Evolutionary conservation across 2,797 vertebrate genomes (phyloP).

Genomic region (Anomalospiza imberbis): DNA sequence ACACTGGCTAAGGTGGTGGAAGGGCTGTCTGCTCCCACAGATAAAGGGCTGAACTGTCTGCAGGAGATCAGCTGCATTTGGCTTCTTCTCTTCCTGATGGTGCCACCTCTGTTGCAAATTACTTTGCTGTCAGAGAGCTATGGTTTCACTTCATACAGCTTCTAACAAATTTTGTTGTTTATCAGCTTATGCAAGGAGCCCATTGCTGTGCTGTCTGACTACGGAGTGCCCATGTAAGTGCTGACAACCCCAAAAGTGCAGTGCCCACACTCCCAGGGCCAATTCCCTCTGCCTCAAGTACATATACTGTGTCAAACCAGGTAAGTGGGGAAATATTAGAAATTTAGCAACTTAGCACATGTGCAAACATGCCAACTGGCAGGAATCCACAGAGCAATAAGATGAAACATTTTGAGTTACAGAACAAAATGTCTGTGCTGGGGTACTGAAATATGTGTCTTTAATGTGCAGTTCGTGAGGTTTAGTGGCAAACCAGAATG

Average conservation of each 20-base stretch:
- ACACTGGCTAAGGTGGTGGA: not conserved
- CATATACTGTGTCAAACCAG: not conserved
- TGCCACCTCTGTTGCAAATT: not conserved
- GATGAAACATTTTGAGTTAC: not conserved
- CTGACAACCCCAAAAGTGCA: not conserved
- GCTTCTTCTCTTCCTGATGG: not conserved
- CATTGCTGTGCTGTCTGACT: not conserved
- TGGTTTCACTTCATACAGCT: not conserved
- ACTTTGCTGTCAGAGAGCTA: not conserved
- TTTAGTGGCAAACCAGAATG: not conserved
- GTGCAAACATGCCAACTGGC: not conserved
- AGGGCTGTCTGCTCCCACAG: not conserved
- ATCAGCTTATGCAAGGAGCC: not conserved
- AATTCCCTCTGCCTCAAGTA: not conserved
- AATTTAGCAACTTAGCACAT: not conserved
- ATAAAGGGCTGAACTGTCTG: not conserved
- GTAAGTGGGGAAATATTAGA: not conserved
- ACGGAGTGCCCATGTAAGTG: not conserved
- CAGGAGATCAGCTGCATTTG: not conserved
- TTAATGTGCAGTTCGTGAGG: not conserved
- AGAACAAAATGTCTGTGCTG: slow-evolving; percentile 7
- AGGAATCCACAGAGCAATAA: not conserved
- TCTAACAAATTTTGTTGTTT: not conserved
- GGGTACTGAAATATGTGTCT: not conserved
- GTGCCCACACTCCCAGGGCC: not conserved